Percentiles rank a stretch among this genome's conserved stretches.
phyloP scores from a whole-genome alignment of 2,113 vertebrate species.

The Perccottus glenii region DNA sequence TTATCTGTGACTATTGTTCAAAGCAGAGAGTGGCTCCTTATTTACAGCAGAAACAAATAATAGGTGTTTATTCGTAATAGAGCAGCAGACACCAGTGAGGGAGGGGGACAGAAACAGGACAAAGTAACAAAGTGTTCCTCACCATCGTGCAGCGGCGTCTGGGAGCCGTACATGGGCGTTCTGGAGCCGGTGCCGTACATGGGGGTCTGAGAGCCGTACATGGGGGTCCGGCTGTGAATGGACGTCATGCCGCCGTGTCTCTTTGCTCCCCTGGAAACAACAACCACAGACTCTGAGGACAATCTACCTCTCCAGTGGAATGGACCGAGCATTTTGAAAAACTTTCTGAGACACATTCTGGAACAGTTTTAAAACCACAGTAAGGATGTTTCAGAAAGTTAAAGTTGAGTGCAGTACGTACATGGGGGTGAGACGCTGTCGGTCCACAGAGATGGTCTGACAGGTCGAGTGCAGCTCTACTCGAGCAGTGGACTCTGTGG shows the following conservation, averaged over 20 bases:
- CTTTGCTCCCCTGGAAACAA: constrained; percentile 80
- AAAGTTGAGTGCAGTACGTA: constrained; percentile 58
- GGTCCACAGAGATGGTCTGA: constrained; percentile 96
- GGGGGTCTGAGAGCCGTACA: constrained; percentile 93
- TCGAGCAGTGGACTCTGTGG: constrained; percentile 90
- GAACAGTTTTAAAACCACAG: background rate
- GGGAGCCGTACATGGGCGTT: constrained; percentile 93
- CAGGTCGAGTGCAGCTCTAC: constrained; percentile 95
- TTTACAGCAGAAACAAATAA: too few relatives aligned
- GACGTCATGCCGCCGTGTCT: constrained; percentile 85
- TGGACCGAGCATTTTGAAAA: too few relatives aligned
- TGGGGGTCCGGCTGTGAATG: constrained; percentile 86
- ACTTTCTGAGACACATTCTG: too few relatives aligned
- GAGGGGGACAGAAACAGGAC: too few relatives aligned
- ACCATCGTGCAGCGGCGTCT: constrained; percentile 94
- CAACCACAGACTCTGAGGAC: too few relatives aligned
- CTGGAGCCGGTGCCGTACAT: constrained; percentile 92
- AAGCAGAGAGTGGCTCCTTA: too few relatives aligned
- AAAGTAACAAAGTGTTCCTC: constrained; percentile 40
- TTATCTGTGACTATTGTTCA: too few relatives aligned
- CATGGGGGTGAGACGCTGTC: constrained; percentile 90
- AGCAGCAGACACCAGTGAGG: too few relatives aligned
- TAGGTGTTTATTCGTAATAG: too few relatives aligned
- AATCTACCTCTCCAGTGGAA: too few relatives aligned
- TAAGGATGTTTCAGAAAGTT: too few relatives aligned